A percentile compares a stretch with the other conserved stretches of the same genome.
Evolutionary conservation across 2,113 vertebrate species (phyloP).

Genomic region (Passerina amoena): DNA sequence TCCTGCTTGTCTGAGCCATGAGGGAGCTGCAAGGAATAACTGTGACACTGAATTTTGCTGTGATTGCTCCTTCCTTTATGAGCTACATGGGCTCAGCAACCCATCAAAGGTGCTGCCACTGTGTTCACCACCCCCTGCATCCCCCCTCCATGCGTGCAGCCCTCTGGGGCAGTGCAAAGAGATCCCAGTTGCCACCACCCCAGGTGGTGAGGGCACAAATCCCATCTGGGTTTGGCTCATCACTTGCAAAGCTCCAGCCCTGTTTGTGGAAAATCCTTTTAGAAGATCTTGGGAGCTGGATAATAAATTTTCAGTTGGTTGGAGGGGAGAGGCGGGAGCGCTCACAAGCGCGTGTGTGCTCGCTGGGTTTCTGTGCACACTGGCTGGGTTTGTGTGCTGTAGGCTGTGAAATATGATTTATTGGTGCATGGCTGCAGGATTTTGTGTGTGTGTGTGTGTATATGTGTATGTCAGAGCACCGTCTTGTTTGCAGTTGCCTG

Average conservation of each 20-base stretch:
- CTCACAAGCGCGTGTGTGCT: not conserved
- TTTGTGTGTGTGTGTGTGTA: not conserved
- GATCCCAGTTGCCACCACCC: not conserved
- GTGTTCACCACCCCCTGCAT: fast-evolving
- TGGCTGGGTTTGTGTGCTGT: not conserved
- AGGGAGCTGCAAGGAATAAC: not conserved
- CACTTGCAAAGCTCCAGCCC: not conserved
- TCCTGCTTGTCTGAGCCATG: not conserved
- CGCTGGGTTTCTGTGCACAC: not conserved
- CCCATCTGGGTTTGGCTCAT: not conserved
- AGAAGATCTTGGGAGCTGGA: not conserved
- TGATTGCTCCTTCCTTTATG: not conserved
- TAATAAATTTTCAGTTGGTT: not conserved
- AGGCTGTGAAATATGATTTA: slow-evolving; percentile 40
- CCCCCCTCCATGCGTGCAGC: not conserved
- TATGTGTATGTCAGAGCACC: not conserved
- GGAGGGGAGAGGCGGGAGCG: not conserved
- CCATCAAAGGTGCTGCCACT: fast-evolving
- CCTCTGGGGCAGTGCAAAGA: not conserved
- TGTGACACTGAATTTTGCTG: fast-evolving
- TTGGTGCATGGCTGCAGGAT: not conserved
- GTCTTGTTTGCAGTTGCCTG: slow-evolving; percentile 15
- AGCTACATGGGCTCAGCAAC: not conserved
- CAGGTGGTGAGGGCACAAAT: not conserved
- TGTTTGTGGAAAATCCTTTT: not conserved